A percentile compares a stretch with the other conserved stretches of the same genome.
phyloP scores from a whole-genome alignment of 1,140 invertebrate species.

The Papilio glaucus region DNA sequence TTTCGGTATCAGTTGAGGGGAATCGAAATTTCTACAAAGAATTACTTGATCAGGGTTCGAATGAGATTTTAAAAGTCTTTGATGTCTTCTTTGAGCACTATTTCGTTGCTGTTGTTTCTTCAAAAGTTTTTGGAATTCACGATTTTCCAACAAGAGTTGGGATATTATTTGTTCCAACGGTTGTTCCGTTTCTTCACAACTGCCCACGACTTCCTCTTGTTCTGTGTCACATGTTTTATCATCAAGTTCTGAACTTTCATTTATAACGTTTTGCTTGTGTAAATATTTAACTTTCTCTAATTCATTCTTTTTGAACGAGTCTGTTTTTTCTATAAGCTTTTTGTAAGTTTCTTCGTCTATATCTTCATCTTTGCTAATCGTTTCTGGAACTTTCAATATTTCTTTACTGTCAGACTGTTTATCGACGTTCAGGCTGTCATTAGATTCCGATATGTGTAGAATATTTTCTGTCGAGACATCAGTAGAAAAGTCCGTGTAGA shows the following conservation, averaged over 20 bases:
- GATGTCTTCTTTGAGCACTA: constrained; percentile 83
- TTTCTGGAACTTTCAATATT: constrained; percentile 50
- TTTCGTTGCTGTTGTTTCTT: constrained; percentile 87
- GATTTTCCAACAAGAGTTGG: constrained; percentile 92
- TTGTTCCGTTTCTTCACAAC: constrained; percentile 78
- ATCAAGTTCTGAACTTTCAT: constrained; percentile 69
- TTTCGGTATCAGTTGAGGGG: constrained; percentile 71
- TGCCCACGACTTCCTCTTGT: constrained; percentile 67
- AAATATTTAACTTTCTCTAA: constrained; percentile 80
- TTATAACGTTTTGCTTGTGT: constrained; percentile 78
- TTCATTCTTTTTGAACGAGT: constrained; percentile 83
- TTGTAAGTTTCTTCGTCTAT: constrained; percentile 80
- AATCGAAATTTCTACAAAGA: constrained; percentile 69
- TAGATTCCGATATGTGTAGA: constrained; percentile 85
- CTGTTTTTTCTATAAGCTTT: constrained; percentile 81
- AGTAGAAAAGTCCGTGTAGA: constrained; percentile 86
- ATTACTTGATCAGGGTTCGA: constrained; percentile 79
- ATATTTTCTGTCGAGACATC: constrained; percentile 84
- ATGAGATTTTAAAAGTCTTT: constrained; percentile 82
- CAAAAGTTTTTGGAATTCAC: constrained; percentile 91
- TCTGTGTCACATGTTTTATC: constrained; percentile 56
- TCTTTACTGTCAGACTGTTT: constrained; percentile 56
- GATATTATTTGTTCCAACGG: constrained; percentile 92
- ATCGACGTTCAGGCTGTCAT: constrained; percentile 83
- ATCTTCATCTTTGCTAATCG: constrained; percentile 75